Base-by-base conservation (phyloP, 2,797 vertebrate genomes). In the Tarsius wallacei region DNA sequence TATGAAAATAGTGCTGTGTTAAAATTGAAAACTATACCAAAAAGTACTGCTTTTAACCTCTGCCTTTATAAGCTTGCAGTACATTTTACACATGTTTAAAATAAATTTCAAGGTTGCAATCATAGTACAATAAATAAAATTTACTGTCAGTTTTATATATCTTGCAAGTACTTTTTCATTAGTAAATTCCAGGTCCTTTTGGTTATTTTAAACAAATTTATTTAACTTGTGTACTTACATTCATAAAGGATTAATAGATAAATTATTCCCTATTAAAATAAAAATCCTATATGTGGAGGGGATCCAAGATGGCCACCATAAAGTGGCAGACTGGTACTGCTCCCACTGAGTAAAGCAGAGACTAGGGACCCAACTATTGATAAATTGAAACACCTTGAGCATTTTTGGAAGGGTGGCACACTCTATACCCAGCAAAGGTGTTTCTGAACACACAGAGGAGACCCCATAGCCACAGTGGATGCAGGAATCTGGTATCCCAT, bases 141-240 rank as follows among this genome's bases (percentile, higher is more conserved):
- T 92, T 83, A 94, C 59, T 93, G 53, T 84, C 10, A 63, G 26
- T 80, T 93, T 95, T 87, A 87, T 14, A 61, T 61, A 59, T 17
- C 19, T 77, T 68, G 19, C 28, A 85, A 93, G 5, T 78, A 5
- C 64, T 14, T 59, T 95, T 95, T 87, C 19, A 70, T 80, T 85
- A 80, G 42, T 51, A 73, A 90, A 95, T 80, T 80, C 42, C 33
- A 84, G 0, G 36, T 80, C 26, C 15, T 89, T 91, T 71, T 66
- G n/a, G 22, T 68, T 88, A 77, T 71, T 85, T 2, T 64, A 81
- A 88, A 74, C 53, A 63, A 70, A 49, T 53, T 33, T 76, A 53
- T 53, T n/a, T 63, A 80, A 59, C 8, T 71, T 93, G 91, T 81
- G 3, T 66, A 66, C 13, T 91, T 93, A 85, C 0, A 64, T 59